phyloP scores from a whole-genome alignment of 1,140 invertebrate species.

The Dermatophagoides farinae region DNA sequence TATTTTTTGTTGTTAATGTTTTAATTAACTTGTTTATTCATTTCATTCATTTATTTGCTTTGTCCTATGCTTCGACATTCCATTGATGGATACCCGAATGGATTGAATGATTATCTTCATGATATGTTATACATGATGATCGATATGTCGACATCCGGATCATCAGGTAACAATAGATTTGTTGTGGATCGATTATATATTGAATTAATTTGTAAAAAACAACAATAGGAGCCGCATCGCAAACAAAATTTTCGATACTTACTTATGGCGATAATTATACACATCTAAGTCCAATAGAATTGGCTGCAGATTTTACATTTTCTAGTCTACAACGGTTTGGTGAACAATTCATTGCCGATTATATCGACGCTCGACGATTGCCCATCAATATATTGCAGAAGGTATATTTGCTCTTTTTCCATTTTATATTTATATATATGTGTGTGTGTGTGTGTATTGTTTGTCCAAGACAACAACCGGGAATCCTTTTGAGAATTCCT shows the following conservation, averaged over 20 bases:
- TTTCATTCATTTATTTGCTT: too few relatives aligned
- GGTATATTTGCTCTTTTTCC: constrained; percentile 31
- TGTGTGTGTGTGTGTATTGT: neutral
- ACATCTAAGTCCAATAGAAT: constrained; percentile 66
- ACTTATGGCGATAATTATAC: constrained; percentile 56
- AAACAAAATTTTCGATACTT: constrained; percentile 63
- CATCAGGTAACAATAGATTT: neutral
- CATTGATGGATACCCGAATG: too few relatives aligned
- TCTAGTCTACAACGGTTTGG: constrained; percentile 83
- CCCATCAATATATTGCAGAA: constrained; percentile 67
- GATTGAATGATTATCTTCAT: too few relatives aligned
- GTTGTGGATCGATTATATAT: neutral
- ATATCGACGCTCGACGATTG: constrained; percentile 52
- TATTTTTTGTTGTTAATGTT: too few relatives aligned
- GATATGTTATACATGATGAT: neutral
- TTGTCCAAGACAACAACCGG: neutral
- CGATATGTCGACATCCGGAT: neutral
- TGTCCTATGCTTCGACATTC: too few relatives aligned
- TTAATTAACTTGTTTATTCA: too few relatives aligned
- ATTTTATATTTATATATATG: neutral
- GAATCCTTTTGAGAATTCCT: neutral
- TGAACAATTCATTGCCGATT: constrained; percentile 64
- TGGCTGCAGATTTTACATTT: constrained; percentile 79
- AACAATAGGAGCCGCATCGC: neutral
- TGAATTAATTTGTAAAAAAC: neutral